Evolutionary conservation across 2,888 invertebrate species (phyloP).

Genomic region (Drosophila setosimentum): DNA sequence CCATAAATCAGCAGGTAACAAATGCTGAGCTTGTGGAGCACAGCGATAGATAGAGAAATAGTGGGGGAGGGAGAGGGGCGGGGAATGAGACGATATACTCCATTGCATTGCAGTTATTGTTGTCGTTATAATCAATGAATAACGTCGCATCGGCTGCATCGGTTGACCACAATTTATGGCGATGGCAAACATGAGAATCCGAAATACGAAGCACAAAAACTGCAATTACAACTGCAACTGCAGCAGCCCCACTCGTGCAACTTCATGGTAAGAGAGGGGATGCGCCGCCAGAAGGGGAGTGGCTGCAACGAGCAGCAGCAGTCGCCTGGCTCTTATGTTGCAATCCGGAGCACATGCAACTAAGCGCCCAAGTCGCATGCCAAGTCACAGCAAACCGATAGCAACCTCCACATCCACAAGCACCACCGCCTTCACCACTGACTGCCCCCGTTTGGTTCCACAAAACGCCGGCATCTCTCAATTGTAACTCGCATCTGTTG

Average conservation of each 20-base stretch:
- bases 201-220: constrained; percentile 65
- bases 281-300: constrained; percentile 23
- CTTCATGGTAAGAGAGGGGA: constrained; percentile 5
- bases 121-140: constrained; percentile 81
- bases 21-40: constrained; percentile 43
- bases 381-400: constrained; percentile 38
- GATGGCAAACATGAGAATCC: constrained; percentile 76
- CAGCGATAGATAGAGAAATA: background rate
- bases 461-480: constrained; percentile 48
- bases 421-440: constrained; percentile 26
- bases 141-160: constrained; percentile 74
- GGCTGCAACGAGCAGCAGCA: constrained; percentile 59
- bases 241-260: constrained; percentile 34
- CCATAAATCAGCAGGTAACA: constrained; percentile 72
- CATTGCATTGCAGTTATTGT: constrained; percentile 71
- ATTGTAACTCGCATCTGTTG: constrained; percentile 61
- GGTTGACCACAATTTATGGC: constrained; percentile 81
- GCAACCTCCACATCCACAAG: constrained; percentile 20
- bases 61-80: background rate
- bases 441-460: constrained; percentile 19
- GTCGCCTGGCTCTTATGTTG: constrained; percentile 67
- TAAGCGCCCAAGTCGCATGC: constrained; percentile 64
- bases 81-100: constrained; percentile 8
- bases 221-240: constrained; percentile 57
- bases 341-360: constrained; percentile 69